Percentiles rank a stretch among this genome's conserved stretches.
Evolutionary conservation across 2,797 vertebrate genomes (phyloP).

Genomic region (Synanceia verrucosa): DNA sequence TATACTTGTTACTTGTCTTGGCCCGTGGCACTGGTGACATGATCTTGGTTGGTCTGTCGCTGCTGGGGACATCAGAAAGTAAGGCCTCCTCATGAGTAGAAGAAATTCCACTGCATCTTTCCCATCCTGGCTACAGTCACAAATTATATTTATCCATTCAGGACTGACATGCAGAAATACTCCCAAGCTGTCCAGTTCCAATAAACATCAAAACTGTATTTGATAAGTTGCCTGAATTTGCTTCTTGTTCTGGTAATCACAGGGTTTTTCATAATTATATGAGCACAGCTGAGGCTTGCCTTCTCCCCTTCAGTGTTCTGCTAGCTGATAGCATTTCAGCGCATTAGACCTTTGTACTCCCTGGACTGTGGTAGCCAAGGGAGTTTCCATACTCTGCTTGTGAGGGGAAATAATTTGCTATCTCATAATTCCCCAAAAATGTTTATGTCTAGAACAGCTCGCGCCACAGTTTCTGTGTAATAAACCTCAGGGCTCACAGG

Average conservation of each 20-base stretch:
- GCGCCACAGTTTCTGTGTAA: neutral
- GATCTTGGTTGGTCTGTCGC: neutral
- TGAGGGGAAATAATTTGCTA: neutral
- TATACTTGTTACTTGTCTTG: neutral
- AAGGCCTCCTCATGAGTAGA: neutral
- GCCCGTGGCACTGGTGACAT: neutral
- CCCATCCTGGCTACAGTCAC: neutral
- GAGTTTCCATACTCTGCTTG: neutral
- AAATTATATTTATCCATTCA: too few species aligned
- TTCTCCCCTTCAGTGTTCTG: neutral
- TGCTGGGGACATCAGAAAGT: neutral
- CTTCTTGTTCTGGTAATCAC: neutral
- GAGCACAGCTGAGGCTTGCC: neutral
- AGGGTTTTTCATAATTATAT: neutral
- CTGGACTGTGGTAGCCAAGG: neutral
- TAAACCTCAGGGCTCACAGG: slow-evolving; percentile 1
- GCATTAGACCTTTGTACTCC: neutral
- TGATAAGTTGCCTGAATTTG: neutral
- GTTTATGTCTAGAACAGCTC: neutral
- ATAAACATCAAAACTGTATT: neutral
- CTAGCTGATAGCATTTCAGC: slow-evolving; percentile 1
- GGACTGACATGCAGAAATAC: neutral
- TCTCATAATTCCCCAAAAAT: neutral
- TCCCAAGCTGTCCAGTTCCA: neutral
- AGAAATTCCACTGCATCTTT: neutral